Evolutionary conservation across 2,888 invertebrate species (phyloP).

Genomic region (Argyresthia goedartella): DNA sequence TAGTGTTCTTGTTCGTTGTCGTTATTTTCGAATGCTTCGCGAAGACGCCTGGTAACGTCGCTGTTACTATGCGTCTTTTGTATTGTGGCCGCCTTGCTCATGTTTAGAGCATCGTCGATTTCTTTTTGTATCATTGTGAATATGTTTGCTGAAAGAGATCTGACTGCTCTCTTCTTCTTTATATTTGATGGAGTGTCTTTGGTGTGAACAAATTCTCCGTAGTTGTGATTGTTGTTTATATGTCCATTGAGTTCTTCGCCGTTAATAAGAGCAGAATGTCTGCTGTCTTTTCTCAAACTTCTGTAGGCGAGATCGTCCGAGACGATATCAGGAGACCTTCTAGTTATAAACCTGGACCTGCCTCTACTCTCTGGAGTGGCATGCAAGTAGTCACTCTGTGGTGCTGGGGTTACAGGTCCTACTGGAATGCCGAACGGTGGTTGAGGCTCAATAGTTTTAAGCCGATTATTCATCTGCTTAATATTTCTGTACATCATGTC

Average conservation of each 20-base stretch:
- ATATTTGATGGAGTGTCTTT: constrained; percentile 55
- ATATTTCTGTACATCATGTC: constrained; percentile 88
- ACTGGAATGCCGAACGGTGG: constrained; percentile 93
- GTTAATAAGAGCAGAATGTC: constrained; percentile 64
- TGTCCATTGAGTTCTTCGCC: constrained; percentile 58
- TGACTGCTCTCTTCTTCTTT: constrained; percentile 83
- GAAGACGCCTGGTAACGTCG: constrained; percentile 65
- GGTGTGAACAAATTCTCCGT: constrained; percentile 38
- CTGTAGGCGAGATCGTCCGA: constrained; percentile 91
- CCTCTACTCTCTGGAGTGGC: constrained; percentile 74
- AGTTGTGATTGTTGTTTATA: constrained; percentile 55
- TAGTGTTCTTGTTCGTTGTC: constrained; percentile 52
- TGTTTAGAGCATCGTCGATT: constrained; percentile 68
- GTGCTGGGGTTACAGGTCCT: constrained; percentile 84
- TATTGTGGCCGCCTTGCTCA: constrained; percentile 59
- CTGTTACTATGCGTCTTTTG: constrained; percentile 75
- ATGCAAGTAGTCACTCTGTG: constrained; percentile 88
- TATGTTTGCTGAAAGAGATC: constrained; percentile 88
- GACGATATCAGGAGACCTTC: constrained; percentile 83
- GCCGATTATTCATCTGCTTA: constrained; percentile 80
- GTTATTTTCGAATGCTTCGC: constrained; percentile 56
- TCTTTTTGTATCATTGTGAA: constrained; percentile 81
- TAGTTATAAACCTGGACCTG: constrained; percentile 74
- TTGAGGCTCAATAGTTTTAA: constrained; percentile 83
- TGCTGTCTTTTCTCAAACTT: constrained; percentile 84